Conservation (phyloP, 2,113 vertebrate species). For the Malurus elegans region DNA sequence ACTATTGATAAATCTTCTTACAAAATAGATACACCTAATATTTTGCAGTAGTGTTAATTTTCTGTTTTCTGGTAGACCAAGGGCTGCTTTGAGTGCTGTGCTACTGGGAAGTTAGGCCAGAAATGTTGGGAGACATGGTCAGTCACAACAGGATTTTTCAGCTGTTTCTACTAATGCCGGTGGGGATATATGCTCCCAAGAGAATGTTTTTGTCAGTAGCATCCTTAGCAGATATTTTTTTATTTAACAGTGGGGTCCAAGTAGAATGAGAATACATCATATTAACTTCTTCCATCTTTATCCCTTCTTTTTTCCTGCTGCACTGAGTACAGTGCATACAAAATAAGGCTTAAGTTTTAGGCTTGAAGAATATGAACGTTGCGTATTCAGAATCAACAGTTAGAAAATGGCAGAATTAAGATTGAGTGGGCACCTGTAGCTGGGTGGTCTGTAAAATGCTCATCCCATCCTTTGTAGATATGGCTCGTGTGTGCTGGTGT, state of each 20-base stretch:
- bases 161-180: rapidly evolving
- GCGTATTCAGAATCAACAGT: not conserved
- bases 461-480: rapidly evolving
- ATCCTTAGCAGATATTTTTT: not conserved
- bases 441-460: not conserved
- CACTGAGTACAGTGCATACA: rapidly evolving
- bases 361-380: not conserved
- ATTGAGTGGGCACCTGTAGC: rapidly evolving
- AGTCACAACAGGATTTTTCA: not conserved
- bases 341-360: not conserved
- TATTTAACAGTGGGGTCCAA: not conserved
- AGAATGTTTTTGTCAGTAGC: not conserved
- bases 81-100: not conserved
- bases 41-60: not conserved
- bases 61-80: not conserved
- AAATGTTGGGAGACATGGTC: rapidly evolving
- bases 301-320: not conserved
- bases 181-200: not conserved
- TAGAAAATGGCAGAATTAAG: not conserved
- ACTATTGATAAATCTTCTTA: not conserved
- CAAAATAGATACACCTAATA: not conserved
- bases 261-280: not conserved
- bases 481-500: not conserved
- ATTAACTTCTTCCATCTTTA: not conserved
- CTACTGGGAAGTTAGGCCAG: not conserved